A percentile compares a stretch with the other conserved stretches of the same genome.
Evolutionary conservation across 2,888 invertebrate species (phyloP).

Genomic region (Buathra laborator): DNA sequence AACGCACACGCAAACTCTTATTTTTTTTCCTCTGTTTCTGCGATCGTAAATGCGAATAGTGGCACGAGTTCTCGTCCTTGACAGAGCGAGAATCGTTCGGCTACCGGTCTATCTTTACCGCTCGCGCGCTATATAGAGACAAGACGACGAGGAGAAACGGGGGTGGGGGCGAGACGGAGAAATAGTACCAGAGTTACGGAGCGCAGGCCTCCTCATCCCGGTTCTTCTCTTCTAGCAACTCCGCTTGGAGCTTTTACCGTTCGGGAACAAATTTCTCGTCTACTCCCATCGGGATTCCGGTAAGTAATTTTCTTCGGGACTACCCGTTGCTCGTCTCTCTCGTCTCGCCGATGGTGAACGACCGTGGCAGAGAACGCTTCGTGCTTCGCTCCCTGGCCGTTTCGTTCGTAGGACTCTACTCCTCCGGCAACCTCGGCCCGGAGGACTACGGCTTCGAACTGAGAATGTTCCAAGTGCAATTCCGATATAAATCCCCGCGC

Average conservation of each 20-base stretch:
- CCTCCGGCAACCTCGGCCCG: constrained; percentile 4
- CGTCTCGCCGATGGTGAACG: constrained; percentile 26
- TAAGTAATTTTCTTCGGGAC: constrained; percentile 68
- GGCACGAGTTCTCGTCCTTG: background rate
- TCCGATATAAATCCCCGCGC: constrained; percentile 48
- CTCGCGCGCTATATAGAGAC: background rate
- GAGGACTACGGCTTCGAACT: background rate
- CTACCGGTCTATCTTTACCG: constrained; percentile 41
- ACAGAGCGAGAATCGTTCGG: constrained; percentile 28
- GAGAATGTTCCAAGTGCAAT: constrained; percentile 47
- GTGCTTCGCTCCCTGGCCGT: constrained; percentile 40
- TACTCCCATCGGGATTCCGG: constrained; percentile 68
- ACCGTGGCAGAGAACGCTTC: constrained; percentile 20
- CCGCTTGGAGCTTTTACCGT: constrained; percentile 62
- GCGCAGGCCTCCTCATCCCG: constrained; percentile 42
- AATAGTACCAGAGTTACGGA: constrained; percentile 38
- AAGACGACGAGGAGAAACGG: constrained; percentile 25
- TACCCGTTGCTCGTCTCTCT: constrained; percentile 13
- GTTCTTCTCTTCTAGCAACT: constrained; percentile 27
- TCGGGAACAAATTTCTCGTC: constrained; percentile 67
- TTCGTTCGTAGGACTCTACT: background rate
- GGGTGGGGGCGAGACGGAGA: constrained; percentile 41
- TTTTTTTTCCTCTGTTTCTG: background rate
- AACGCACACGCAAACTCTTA: too few relatives aligned
- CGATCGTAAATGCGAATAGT: constrained; percentile 31